Evolutionary conservation across 2,797 vertebrate genomes (phyloP), one percentile per base, ranked within the genome.

Genomic region (Mycteria americana): DNA sequence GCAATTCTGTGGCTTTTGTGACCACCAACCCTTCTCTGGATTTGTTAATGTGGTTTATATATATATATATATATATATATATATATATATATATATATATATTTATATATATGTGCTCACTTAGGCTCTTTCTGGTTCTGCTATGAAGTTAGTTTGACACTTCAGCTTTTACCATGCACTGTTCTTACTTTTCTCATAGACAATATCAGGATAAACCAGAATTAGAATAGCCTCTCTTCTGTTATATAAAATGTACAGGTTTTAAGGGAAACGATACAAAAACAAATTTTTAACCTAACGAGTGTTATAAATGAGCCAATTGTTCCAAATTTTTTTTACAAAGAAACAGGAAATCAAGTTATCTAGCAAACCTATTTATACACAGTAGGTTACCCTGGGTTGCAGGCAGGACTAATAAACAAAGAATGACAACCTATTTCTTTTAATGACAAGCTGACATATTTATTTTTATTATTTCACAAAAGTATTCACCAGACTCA

Each of bases 381-480:
- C 97, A 95, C 97, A 98, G 96, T 96, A 93, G 97, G 97, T 85
- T 97, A 97, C 75, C 79, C 78, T 54, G 92, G 91, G 92, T 96
- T 95, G 85, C 78, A 92, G 94, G 65, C 93, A 93, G 93, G 65
- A 46, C 93, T 96, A 98, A 97, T 97, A 96, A 94, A 91, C 68
- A 87, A 80, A 78, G 79, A 94, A 80, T 93, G 94, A 96, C 85
- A 94, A 96, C 90, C 95, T 83, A 96, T 97, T 97, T 95, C 81
- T 97, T 98, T 97, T 95, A 97, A 97, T 95, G 94, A 97, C 96
- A 96, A 93, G 91, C 43, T 97, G 97, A 98, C 95, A 86, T 97
- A 96, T 98, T 98, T 97, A 93, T 95, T 97, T 97, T 95, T 97
- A 93, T 96, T 97, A 92, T 96, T 97, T 95, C 76, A 90, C 45